These are phyloP conservation scores for Eurytoma californica DNA, from an alignment of 2,888 invertebrate genomes.

Conservation along the genomic window DNA sequence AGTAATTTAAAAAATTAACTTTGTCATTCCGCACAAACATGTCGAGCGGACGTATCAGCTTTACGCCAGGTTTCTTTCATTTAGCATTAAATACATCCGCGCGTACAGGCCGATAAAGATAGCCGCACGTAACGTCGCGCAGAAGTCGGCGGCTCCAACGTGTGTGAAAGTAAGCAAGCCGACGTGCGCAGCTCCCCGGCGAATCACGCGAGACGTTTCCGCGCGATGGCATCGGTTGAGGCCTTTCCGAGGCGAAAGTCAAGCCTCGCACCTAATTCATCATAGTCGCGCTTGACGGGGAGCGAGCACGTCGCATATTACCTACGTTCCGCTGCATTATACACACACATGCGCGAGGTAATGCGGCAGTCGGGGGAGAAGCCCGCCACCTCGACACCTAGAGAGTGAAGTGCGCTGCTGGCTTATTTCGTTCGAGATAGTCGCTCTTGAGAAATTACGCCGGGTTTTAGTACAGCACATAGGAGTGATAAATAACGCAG, in stretches of 20 bases:
- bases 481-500: no score
- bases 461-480: background rate
- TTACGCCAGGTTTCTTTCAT: no score
- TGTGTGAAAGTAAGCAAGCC: background rate
- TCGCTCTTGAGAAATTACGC: background rate
- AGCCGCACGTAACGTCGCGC: background rate
- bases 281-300: constrained; percentile 41
- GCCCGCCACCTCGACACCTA: no score
- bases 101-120: no score
- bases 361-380: no score
- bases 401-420: constrained; percentile 9
- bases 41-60: no score
- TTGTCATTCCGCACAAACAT: no score
- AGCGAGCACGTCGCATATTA: constrained; percentile 12
- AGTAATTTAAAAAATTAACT: no score
- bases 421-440: background rate
- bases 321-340: no score
- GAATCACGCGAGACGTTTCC: background rate
- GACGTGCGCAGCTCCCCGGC: background rate
- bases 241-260: constrained; percentile 35
- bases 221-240: constrained; percentile 36
- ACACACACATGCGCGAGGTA: no score
- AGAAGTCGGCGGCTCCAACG: background rate
- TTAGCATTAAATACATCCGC: no score
- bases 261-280: constrained; percentile 52